A percentile compares a stretch with the other conserved stretches of the same genome.
phyloP scores from a whole-genome alignment of 2,113 vertebrate species.

The Dinomys branickii region DNA sequence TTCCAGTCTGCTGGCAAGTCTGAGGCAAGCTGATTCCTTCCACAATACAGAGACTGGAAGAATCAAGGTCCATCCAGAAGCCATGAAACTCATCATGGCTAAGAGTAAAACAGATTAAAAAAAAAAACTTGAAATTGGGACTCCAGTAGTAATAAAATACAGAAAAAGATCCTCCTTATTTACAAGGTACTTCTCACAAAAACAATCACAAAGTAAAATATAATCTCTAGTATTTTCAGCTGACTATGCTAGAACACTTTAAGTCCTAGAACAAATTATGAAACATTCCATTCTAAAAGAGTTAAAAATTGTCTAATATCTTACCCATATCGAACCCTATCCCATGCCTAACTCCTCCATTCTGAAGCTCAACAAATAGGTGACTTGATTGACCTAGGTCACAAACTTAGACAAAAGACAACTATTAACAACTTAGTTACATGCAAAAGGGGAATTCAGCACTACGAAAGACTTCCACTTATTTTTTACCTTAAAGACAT shows the following conservation, averaged over 20 bases:
- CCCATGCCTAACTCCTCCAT: background rate
- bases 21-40: background rate
- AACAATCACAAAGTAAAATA: background rate
- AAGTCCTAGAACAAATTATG: constrained; percentile 14
- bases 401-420: background rate
- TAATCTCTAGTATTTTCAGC: background rate
- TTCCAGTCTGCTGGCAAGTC: background rate
- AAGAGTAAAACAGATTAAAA: background rate
- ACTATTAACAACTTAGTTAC: background rate
- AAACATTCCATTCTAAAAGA: constrained; percentile 19
- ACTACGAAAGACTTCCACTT: background rate
- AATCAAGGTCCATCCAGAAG: background rate
- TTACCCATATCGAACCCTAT: background rate
- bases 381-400: background rate
- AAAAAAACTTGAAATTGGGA: background rate
- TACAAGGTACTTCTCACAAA: background rate
- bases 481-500: constrained; percentile 18
- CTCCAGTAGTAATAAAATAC: background rate
- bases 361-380: background rate
- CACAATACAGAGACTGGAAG: background rate
- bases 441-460: background rate
- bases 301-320: constrained; percentile 7
- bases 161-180: background rate
- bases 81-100: background rate
- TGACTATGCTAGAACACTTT: background rate